These are phyloP conservation scores for Cydia strobilella DNA, from an alignment of 1,140 invertebrate genomes.

Conservation along the genomic window DNA sequence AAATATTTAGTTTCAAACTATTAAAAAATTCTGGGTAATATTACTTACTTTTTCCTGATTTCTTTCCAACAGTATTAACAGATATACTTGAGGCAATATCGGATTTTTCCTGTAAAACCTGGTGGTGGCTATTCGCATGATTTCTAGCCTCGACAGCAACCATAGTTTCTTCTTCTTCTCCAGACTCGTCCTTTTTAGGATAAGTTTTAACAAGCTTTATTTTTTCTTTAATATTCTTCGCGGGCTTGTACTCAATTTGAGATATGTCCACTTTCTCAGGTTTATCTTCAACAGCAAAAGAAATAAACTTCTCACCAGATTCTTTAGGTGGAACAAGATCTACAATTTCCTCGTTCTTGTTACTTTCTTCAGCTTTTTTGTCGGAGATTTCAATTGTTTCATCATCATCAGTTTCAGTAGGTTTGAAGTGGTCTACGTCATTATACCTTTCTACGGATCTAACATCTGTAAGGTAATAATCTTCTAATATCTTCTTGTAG, in stretches of 20 bases:
- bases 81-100: slow-evolving; percentile 76
- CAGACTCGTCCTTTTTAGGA: slow-evolving; percentile 73
- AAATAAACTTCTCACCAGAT: slow-evolving; percentile 71
- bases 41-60: slow-evolving; percentile 67
- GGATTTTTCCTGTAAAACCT: slow-evolving; percentile 61
- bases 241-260: slow-evolving; percentile 68
- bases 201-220: slow-evolving; percentile 75
- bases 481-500: slow-evolving; percentile 80
- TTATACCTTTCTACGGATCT: slow-evolving; percentile 79
- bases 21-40: neutral
- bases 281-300: slow-evolving; percentile 75
- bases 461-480: slow-evolving; percentile 82
- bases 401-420: slow-evolving; percentile 54
- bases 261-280: slow-evolving; percentile 71
- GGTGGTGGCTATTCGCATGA: slow-evolving; percentile 65
- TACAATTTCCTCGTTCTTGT: slow-evolving; percentile 73
- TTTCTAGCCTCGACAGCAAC: slow-evolving; percentile 81
- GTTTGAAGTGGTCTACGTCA: slow-evolving; percentile 49
- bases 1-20: too few relatives aligned
- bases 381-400: slow-evolving; percentile 54
- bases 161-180: slow-evolving; percentile 81
- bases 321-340: slow-evolving; percentile 58
- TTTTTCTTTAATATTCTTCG: slow-evolving; percentile 78
- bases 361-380: slow-evolving; percentile 47
- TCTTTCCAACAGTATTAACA: slow-evolving; percentile 75